Percentiles rank a stretch among this genome's conserved stretches.
Evolutionary conservation across 92 coral and sea anemone genomes (phyloP).

Genomic region (Muricea muricata): DNA sequence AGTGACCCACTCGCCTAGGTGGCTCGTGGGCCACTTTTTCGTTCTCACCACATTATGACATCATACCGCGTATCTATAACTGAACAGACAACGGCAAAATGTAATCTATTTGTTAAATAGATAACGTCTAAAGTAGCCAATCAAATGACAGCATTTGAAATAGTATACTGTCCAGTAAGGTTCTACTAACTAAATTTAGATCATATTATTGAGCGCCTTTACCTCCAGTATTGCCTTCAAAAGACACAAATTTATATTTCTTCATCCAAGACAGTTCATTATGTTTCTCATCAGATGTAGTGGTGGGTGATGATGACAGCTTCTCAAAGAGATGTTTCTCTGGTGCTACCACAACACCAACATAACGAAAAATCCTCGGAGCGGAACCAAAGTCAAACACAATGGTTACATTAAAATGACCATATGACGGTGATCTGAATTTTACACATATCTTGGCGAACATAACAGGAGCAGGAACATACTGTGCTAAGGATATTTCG

Average conservation of each 20-base stretch:
- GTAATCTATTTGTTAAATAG: no score
- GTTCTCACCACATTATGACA: no score
- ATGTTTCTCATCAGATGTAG: constrained; percentile 68
- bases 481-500: constrained; percentile 39
- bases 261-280: constrained; percentile 84
- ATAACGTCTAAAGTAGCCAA: no score
- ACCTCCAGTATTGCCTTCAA: constrained; percentile 55
- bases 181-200: no score
- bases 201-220: background rate
- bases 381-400: constrained; percentile 83
- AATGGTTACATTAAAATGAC: constrained; percentile 80
- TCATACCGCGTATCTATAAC: no score
- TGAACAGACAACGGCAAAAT: no score
- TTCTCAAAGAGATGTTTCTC: constrained; percentile 74
- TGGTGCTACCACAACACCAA: constrained; percentile 92
- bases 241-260: constrained; percentile 72
- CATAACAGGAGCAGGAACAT: constrained; percentile 33
- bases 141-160: no score
- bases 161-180: no score
- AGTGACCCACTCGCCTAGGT: no score
- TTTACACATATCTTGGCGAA: constrained; percentile 65
- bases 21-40: no score
- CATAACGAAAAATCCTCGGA: constrained; percentile 76
- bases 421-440: constrained; percentile 78
- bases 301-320: constrained; percentile 45